These are phyloP conservation scores for Micrasema minimum DNA, from an alignment of 1,140 invertebrate genomes.

Conservation along the genomic window DNA sequence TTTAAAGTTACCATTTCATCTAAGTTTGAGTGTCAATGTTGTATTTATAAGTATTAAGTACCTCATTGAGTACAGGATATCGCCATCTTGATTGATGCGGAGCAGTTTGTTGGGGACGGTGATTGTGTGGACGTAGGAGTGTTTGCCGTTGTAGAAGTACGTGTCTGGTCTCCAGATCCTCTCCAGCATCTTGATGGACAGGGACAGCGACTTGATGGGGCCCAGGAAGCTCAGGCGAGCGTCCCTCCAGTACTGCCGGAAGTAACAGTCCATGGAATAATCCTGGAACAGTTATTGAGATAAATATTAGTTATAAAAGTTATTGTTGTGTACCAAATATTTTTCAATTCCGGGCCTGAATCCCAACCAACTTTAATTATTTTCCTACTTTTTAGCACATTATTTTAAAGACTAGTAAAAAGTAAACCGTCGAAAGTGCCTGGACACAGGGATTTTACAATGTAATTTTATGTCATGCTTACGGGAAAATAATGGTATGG, in stretches of 20 bases:
- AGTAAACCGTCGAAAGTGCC: too few relatives aligned
- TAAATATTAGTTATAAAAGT: not conserved
- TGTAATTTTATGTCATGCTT: too few relatives aligned
- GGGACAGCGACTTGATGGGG: conserved; percentile 82
- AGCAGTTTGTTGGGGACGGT: conserved; percentile 95
- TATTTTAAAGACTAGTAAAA: too few relatives aligned
- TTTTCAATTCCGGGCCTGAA: too few relatives aligned
- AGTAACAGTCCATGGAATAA: conserved; percentile 98
- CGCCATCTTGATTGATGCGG: conserved; percentile 87
- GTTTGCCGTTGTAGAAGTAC: conserved; percentile 89
- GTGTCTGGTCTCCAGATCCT: conserved; percentile 96
- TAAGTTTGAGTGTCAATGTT: too few relatives aligned
- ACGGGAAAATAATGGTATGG: too few relatives aligned
- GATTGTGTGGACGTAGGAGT: conserved; percentile 90
- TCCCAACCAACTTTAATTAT: too few relatives aligned
- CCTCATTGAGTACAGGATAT: conserved; percentile 95
- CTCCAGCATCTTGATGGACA: conserved; percentile 92
- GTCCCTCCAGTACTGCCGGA: conserved; percentile 91
- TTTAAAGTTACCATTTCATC: too few relatives aligned
- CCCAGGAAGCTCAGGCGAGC: conserved; percentile 83
- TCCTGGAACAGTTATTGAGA: conserved; percentile 71
- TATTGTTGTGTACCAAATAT: too few relatives aligned
- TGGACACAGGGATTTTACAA: too few relatives aligned
- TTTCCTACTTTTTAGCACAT: too few relatives aligned
- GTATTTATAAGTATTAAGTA: too few relatives aligned